Evolutionary conservation across 2,888 invertebrate species (phyloP).

Genomic region (Minunthozetes semirufus): DNA sequence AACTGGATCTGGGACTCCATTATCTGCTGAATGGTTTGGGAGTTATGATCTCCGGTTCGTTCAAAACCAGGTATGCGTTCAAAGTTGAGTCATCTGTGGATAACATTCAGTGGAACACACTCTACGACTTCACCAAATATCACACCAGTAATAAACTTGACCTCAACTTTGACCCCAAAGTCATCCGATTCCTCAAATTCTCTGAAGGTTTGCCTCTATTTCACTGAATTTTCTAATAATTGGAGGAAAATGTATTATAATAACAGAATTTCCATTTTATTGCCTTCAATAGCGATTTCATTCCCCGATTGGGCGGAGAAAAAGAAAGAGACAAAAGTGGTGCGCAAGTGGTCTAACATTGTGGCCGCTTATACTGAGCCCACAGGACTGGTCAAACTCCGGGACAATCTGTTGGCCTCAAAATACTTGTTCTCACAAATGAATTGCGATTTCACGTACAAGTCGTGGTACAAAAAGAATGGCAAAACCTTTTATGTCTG

Average conservation of each 20-base stretch:
- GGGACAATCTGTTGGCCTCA: slow-evolving; percentile 13
- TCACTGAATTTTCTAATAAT: background rate
- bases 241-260: too few species aligned
- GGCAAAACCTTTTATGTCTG: slow-evolving; percentile 22
- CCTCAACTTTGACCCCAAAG: background rate
- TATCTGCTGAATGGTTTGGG: background rate
- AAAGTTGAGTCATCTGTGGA: slow-evolving; percentile 6
- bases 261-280: background rate
- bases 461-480: slow-evolving; percentile 1
- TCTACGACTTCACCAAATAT: slow-evolving; percentile 18
- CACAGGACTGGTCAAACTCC: slow-evolving; percentile 5
- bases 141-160: slow-evolving; percentile 25
- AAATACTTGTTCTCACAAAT: slow-evolving; percentile 11
- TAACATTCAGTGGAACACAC: background rate
- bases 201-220: background rate
- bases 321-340: background rate
- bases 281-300: background rate
- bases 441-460: slow-evolving; percentile 6
- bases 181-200: background rate
- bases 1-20: slow-evolving; percentile 1
- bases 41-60: background rate
- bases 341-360: background rate
- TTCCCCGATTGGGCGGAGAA: slow-evolving; percentile 10
- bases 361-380: slow-evolving; percentile 8
- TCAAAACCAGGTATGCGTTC: background rate